Base-by-base conservation (phyloP, 2,888 invertebrate genomes). In the Cerceris ruficornis region DNA sequence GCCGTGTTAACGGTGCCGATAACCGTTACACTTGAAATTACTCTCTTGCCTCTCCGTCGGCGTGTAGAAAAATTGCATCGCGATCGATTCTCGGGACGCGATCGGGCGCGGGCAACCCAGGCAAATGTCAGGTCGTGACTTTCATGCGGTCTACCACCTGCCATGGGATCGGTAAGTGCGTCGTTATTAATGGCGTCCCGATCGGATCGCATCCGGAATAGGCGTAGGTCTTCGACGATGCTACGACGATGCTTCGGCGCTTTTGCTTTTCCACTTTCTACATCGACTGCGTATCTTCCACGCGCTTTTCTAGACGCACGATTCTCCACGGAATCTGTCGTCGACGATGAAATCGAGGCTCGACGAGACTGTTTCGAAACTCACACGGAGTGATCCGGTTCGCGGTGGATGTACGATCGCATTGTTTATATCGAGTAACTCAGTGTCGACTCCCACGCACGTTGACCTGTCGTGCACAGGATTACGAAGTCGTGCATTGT, bases 41-140 rank as follows among this genome's bases (percentile, higher is more conserved):
- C 80, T 80, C 77, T 73, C 80, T 77, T 69, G 79, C 74, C 80
- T 78, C 77, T 84, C 66, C 57, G 42, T 64, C 59, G 52, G 70
- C 75, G 78, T 67, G 81, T 71, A 80, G 81, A 88, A 89, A 90
- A 89, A 88, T 89, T 72, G 75, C 86, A 86, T 88, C 81, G 85
- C 88, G 88, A 88, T 90, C 88, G 88, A 83, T 86, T 87, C 85
- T 86, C 82, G 85, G 81, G 81, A 85, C 86, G 86, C 86, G 86
- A 84, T 87, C 87, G 84, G 77, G 85, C 82, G 84, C 86, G 85
- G 85, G 83, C 86, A 86, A 84, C 85, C 81, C 88, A 84, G 85
- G 89, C 89, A 91, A 91, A 91, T 91, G 91, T 91, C 91, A 91
- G 91, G 90, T 91, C 91, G 90, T 90, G 90, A 91, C 91, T 91